phyloP scores from a whole-genome alignment of 2,888 invertebrate genomes.

The Philonicus albiceps region DNA sequence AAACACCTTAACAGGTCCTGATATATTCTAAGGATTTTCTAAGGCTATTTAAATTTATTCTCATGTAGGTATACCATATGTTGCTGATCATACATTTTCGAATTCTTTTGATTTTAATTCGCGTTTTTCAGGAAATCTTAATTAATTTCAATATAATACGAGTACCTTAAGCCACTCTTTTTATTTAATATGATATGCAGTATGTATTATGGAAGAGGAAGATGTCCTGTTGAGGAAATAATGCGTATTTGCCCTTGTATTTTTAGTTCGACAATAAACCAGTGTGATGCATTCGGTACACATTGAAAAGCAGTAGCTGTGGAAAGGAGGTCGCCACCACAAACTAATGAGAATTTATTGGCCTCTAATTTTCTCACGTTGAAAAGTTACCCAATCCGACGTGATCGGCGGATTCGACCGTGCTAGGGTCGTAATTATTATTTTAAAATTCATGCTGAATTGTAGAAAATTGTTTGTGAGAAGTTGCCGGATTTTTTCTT shows the following conservation, averaged over 20 bases:
- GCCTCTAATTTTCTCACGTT: conserved; percentile 27
- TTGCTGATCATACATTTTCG: too few relatives aligned
- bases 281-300: neutral
- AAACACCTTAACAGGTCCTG: too few relatives aligned
- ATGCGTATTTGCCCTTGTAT: neutral
- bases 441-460: conserved; percentile 12
- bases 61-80: too few relatives aligned
- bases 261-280: neutral
- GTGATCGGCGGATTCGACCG: conserved; percentile 1
- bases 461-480: conserved; percentile 19
- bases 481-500: neutral
- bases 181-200: too few relatives aligned
- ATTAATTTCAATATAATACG: too few relatives aligned
- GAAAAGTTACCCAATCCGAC: conserved; percentile 14
- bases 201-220: too few relatives aligned
- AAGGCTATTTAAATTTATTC: too few relatives aligned
- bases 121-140: too few relatives aligned
- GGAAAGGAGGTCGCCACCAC: neutral
- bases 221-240: too few relatives aligned
- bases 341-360: conserved; percentile 25
- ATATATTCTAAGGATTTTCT: too few relatives aligned
- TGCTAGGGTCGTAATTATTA: conserved; percentile 11
- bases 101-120: too few relatives aligned
- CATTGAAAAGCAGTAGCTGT: neutral
- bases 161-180: too few relatives aligned